Conservation (phyloP, 2,888 invertebrate genomes). For the Eurytoma adleriae region DNA sequence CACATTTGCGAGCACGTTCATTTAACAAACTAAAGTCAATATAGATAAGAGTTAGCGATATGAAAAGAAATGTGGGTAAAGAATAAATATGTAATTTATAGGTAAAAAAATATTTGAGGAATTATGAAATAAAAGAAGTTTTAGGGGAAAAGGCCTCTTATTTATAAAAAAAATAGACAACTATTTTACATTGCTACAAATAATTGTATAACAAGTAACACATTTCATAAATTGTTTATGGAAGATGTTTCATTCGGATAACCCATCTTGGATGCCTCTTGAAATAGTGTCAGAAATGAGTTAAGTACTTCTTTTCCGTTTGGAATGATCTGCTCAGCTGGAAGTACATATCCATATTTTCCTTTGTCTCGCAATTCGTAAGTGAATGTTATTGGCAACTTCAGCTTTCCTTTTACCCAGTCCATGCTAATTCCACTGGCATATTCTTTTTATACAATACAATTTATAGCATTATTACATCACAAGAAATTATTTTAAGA, state of each 20-base stretch:
- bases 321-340: constrained; percentile 81
- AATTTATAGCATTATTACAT: neutral
- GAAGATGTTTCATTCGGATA: neutral
- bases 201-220: too few species aligned
- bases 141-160: too few species aligned
- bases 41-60: too few species aligned
- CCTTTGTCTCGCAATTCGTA: constrained; percentile 83
- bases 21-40: too few species aligned
- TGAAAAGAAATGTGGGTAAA: too few species aligned
- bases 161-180: too few species aligned
- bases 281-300: constrained; percentile 76
- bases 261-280: constrained; percentile 62
- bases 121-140: too few species aligned
- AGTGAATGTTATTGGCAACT: constrained; percentile 82
- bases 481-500: neutral
- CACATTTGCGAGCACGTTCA: too few species aligned
- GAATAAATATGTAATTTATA: too few species aligned
- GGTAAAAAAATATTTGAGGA: too few species aligned
- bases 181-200: too few species aligned
- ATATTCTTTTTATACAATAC: constrained; percentile 61
- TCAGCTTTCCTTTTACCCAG: constrained; percentile 84
- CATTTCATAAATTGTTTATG: neutral
- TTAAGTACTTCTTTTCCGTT: constrained; percentile 81
- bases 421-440: constrained; percentile 84
- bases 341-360: constrained; percentile 82